Evolutionary conservation across 1,140 invertebrate species (phyloP), one percentile per base, ranked within the genome.

Genomic region (Penaeus chinensis): DNA sequence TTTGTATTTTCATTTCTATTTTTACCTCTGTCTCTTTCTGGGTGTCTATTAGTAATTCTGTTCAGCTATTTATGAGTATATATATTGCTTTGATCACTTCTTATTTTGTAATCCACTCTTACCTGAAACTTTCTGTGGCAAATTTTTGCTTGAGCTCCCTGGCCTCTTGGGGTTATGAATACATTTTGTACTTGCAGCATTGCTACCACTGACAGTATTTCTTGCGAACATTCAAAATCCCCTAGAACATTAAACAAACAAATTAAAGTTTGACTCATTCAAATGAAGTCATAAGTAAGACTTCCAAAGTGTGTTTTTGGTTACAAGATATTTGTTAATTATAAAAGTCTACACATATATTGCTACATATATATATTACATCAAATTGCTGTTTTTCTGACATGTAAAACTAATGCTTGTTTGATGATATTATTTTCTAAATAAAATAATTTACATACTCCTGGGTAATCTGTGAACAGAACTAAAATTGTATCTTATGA

Each of bases 151-250:
- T 84, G 69, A 5, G 63, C 37, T 20, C 82, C 93, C 84, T 94
- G 94, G n/a, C 95, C 94, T 24, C 94, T 94, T 0, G 93, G 92
- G 0, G 96, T 95, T 42, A 94, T 94, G 91, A 98, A 98, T 5
- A 99, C 94, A 90, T 96, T 96, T 92, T 99, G 96, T 13, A 99
- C 96, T 94, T 99, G 98, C 11, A 98, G 93, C 95, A 98, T 96
- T 0, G 97, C 95, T 62, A 98, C 94, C 81, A 99, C 97, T 1
- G 95, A 96, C 20, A 96, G 92, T 18, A 97, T 96, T 93, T 99
- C 98, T 91, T 97, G 95, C 0, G 95, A 95, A 92, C 98, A 99
- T 4, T 95, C 96, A 93, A 96, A 96, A 90, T 97, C 94, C 19
- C 94, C 95, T 94, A 91, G 19, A 83, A 84, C 18, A 80, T 32